A percentile compares a stretch with the other conserved stretches of the same genome.
Evolutionary conservation across 1,140 invertebrate genomes (phyloP).

Genomic region (Rhopalosiphum padi): DNA sequence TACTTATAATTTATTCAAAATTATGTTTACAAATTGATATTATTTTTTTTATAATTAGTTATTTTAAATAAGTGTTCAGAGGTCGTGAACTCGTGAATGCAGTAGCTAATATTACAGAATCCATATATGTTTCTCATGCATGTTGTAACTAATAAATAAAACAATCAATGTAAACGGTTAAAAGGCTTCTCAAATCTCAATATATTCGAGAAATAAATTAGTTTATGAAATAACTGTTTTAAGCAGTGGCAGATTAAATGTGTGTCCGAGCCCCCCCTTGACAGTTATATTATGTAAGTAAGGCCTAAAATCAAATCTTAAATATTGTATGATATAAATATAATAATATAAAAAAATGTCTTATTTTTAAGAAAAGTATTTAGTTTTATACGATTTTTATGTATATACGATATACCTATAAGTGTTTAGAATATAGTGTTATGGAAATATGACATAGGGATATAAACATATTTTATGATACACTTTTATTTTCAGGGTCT

Average conservation of each 20-base stretch:
- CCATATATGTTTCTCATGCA: not conserved
- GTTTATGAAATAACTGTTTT: not conserved
- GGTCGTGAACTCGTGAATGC: not conserved
- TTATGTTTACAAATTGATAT: not conserved
- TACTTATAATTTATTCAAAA: not conserved
- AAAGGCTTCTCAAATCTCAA: not conserved
- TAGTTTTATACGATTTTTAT: no score
- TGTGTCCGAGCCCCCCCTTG: no score
- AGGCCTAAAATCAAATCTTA: no score
- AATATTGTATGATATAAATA: no score
- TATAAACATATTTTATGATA: not conserved
- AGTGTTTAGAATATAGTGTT: not conserved
- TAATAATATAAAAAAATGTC: not conserved
- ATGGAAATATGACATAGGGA: not conserved
- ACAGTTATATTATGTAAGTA: no score
- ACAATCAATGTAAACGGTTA: not conserved
- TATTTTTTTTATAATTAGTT: not conserved
- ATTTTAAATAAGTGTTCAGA: not conserved
- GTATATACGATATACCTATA: not conserved
- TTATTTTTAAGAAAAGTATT: not conserved
- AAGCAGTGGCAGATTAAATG: no score
- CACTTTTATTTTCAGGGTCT: constrained; percentile 65
- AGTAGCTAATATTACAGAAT: not conserved
- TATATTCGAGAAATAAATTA: not conserved
- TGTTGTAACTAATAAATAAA: not conserved